A percentile compares a stretch with the other conserved stretches of the same genome.
Conservation (phyloP, 1,140 invertebrate species). For the Mizuhopecten yessoensis region DNA sequence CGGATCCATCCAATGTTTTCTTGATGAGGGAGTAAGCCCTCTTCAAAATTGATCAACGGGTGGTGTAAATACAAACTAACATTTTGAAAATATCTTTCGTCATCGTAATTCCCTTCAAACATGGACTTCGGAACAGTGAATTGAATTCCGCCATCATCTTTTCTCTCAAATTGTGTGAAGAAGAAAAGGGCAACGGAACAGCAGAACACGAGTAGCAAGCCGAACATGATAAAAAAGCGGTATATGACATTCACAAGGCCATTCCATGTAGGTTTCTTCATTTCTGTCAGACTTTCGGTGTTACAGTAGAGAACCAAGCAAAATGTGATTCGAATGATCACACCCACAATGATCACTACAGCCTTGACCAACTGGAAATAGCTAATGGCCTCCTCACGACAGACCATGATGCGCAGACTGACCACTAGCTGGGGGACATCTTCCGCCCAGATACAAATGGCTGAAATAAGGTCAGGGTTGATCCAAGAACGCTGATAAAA, state of each 20-base stretch:
- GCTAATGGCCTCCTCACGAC: slow-evolving; percentile 78
- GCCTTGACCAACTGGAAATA: slow-evolving; percentile 78
- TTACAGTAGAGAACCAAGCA: slow-evolving; percentile 72
- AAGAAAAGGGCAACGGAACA: slow-evolving; percentile 72
- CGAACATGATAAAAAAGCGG: slow-evolving; percentile 74
- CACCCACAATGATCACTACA: slow-evolving; percentile 70
- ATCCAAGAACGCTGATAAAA: slow-evolving; percentile 72
- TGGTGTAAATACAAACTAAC: slow-evolving; percentile 74
- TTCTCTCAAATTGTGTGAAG: slow-evolving; percentile 73
- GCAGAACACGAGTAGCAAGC: slow-evolving; percentile 68
- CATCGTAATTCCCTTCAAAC: slow-evolving; percentile 72
- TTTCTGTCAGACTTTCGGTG: slow-evolving; percentile 63
- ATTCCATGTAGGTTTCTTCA: slow-evolving; percentile 57
- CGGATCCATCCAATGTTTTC: slow-evolving; percentile 66
- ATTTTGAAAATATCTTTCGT: slow-evolving; percentile 74
- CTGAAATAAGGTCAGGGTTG: slow-evolving; percentile 71
- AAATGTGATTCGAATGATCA: slow-evolving; percentile 72
- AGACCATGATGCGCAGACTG: slow-evolving; percentile 72
- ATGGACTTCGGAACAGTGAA: slow-evolving; percentile 72
- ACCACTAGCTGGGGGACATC: slow-evolving; percentile 77
- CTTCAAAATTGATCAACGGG: slow-evolving; percentile 62
- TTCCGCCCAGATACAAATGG: slow-evolving; percentile 76
- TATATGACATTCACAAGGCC: slow-evolving; percentile 68
- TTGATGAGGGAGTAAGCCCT: background rate
- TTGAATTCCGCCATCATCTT: slow-evolving; percentile 67